Conservation (phyloP, 2,888 invertebrate species). For the Papilio elwesi region DNA sequence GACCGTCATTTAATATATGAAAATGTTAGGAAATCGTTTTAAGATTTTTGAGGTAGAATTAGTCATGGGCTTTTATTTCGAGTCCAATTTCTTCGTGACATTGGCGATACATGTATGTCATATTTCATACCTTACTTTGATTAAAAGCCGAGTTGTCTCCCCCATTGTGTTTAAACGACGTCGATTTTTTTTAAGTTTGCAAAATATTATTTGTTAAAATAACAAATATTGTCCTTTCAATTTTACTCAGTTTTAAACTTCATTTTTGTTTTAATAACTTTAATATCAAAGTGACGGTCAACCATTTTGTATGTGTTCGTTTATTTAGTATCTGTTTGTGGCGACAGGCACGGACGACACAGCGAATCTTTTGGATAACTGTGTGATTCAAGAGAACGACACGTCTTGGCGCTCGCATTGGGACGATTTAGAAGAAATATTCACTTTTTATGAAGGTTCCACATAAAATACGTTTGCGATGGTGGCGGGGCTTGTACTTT, state of each 20-base stretch:
- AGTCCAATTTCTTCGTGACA: background rate
- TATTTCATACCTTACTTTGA: background rate
- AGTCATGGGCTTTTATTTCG: background rate
- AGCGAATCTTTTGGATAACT: conserved; percentile 34
- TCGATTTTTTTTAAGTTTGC: too few relatives aligned
- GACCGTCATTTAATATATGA: conserved; percentile 29
- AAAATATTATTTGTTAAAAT: too few relatives aligned
- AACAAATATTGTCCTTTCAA: too few relatives aligned
- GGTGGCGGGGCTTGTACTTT: conserved; percentile 34
- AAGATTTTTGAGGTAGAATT: too few relatives aligned
- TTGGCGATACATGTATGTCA: too few relatives aligned
- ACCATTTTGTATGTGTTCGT: conserved; percentile 14
- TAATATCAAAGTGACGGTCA: conserved; percentile 20
- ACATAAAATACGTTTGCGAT: conserved; percentile 17
- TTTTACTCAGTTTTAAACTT: too few relatives aligned
- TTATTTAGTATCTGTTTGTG: conserved; percentile 33
- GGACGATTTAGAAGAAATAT: conserved; percentile 70
- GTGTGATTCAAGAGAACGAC: conserved; percentile 41
- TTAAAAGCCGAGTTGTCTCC: too few relatives aligned
- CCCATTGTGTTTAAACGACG: too few relatives aligned
- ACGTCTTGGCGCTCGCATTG: conserved; percentile 60
- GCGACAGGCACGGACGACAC: conserved; percentile 37
- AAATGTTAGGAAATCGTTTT: too few relatives aligned
- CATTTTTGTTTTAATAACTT: too few relatives aligned
- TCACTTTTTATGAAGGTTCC: conserved; percentile 58